Base-by-base conservation (phyloP, 2,113 vertebrate species). In the Poeciliopsis prolifica region DNA sequence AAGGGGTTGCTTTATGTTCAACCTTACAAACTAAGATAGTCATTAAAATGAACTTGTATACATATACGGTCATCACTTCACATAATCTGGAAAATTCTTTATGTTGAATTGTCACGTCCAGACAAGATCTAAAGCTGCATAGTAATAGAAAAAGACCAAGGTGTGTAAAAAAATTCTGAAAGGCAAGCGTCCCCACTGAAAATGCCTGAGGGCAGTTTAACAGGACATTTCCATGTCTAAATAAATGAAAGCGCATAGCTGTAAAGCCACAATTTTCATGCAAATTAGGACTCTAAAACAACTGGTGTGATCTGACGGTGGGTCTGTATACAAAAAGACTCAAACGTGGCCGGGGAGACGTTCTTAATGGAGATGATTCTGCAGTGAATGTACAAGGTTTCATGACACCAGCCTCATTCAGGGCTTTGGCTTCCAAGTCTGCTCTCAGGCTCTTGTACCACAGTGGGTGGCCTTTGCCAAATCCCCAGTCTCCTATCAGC, bases 401-500 rank as follows among this genome's bases (percentile, higher is more conserved):
- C 69, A 11, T 26, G 37, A 40, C n/a, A 37, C 10, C 31, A 33
- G 12, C 29, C 51, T 51, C 17, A 54, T 40, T 65, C 24, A 74
- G 62, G 0, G 29, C 5, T 54, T 22, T 33, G 30, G 22, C 29
- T 70, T 58, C 48, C 51, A 58, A 70, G 51, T 70, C 71, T 33
- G 29, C 29, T 58, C 30, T 22, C 72, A 58, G 63, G 31, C 11
- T 58, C 48, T 37, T 30, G 44, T 60, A 74, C n/a, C 72, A 37
- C n/a, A 65, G 72, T 74, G 72, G 72, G 72, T 74, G 63, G 72
- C 44, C 54, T 22, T 24, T 35, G 6, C 68, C 70, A 61, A 40
- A 62, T 62, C 60, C 70, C 60, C 4, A 24, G 26, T 63, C 70
- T 61, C 33, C 33, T 51, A 44, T 33, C 24, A 13, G 15, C 42